A percentile compares a stretch with the other conserved stretches of the same genome.
phyloP scores from a whole-genome alignment of 2,888 invertebrate species.

The Hanleya hanleyi region DNA sequence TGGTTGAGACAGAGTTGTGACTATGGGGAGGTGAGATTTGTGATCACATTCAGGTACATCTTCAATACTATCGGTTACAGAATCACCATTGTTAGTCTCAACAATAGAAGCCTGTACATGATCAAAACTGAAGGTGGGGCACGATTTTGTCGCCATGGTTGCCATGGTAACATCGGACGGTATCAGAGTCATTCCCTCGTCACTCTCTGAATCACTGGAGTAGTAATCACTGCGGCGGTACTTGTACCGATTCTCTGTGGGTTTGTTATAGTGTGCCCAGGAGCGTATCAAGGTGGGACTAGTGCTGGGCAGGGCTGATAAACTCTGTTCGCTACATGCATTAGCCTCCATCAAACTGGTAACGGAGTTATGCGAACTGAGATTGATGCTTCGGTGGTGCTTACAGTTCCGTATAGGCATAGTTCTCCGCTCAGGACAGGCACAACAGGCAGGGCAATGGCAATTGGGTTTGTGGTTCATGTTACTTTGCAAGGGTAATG shows the following conservation, averaged over 20 bases:
- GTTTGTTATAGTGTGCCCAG: slow-evolving; percentile 61
- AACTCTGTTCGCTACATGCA: slow-evolving; percentile 13
- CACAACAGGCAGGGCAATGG: slow-evolving; percentile 42
- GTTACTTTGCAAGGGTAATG: neutral
- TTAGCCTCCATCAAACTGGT: neutral
- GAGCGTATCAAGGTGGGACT: slow-evolving; percentile 39
- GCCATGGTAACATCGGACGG: too few species aligned
- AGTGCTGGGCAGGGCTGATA: slow-evolving; percentile 21
- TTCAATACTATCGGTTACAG: neutral
- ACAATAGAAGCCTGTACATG: neutral
- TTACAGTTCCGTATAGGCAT: neutral
- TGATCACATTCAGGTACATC: slow-evolving; percentile 5
- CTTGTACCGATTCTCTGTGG: slow-evolving; percentile 52
- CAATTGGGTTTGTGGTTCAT: slow-evolving; percentile 24
- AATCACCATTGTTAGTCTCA: neutral
- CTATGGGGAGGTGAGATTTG: slow-evolving; percentile 14
- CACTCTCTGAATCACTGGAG: slow-evolving; percentile 65
- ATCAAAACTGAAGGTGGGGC: neutral
- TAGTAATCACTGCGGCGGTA: slow-evolving; percentile 63
- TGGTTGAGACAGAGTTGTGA: slow-evolving; percentile 9
- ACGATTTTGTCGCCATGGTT: neutral
- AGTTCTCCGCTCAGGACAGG: slow-evolving; percentile 30
- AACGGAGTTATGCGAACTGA: neutral
- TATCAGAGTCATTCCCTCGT: slow-evolving; percentile 52
- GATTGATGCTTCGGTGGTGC: neutral